Evolutionary conservation across 2,797 vertebrate genomes (phyloP).

Genomic region (Tinamus major): DNA sequence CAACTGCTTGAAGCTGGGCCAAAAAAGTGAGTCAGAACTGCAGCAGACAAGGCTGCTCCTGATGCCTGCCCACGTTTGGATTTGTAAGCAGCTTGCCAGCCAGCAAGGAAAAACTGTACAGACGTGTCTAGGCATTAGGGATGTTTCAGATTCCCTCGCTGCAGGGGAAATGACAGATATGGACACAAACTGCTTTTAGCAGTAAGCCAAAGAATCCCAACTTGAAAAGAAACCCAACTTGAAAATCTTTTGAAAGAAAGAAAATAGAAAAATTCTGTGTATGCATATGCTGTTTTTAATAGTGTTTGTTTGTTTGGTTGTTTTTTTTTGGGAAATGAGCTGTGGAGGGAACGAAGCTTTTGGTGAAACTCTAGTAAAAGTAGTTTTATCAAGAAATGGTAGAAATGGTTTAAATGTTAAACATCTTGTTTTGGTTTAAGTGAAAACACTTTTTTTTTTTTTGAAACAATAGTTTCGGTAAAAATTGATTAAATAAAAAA

Average conservation of each 20-base stretch:
- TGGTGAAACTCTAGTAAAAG: not conserved
- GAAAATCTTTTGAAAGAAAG: not conserved
- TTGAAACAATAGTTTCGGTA: not conserved
- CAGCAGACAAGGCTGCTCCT: constrained; percentile 3
- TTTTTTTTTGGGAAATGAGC: not conserved
- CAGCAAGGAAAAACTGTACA: not conserved
- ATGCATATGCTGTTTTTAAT: accelerated
- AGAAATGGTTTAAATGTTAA: not conserved
- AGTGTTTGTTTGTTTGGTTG: not conserved
- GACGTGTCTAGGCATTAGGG: not conserved
- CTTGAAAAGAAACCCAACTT: not conserved
- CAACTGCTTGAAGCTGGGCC: not conserved
- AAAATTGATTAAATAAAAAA: not conserved
- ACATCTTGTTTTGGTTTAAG: not conserved
- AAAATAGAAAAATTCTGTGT: not conserved
- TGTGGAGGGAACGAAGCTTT: not conserved
- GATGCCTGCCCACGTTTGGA: accelerated
- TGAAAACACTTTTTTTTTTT: not conserved
- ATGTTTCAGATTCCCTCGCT: constrained; percentile 1
- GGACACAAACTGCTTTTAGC: not conserved
- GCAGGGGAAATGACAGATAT: not conserved
- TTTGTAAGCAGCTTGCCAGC: not conserved
- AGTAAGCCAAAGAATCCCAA: not conserved
- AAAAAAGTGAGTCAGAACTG: constrained; percentile 50
- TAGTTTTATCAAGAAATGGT: not conserved